A percentile compares a stretch with the other conserved stretches of the same genome.
Conservation (phyloP, 2,888 invertebrate species). For the Chloroclysta siterata region DNA sequence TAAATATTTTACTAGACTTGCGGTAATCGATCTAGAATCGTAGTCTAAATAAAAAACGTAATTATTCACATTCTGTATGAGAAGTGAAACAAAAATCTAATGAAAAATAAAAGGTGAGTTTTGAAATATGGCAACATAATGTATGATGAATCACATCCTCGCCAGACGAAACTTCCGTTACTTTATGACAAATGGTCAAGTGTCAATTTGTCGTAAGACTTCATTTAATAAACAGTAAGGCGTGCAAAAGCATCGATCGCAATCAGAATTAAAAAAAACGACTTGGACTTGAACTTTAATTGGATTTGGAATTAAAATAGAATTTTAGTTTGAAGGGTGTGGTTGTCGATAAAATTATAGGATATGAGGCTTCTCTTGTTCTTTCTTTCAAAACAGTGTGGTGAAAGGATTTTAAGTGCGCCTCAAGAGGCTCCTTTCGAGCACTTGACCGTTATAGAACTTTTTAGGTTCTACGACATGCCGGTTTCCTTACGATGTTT, state of each 20-base stretch:
- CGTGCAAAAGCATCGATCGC: slow-evolving; percentile 5
- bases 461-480: too few species aligned
- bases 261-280: too few species aligned
- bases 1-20: background rate
- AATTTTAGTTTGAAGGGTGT: too few species aligned
- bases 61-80: too few species aligned
- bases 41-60: background rate
- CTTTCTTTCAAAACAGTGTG: too few species aligned
- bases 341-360: too few species aligned
- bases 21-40: background rate
- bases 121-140: slow-evolving; percentile 3
- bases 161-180: slow-evolving; percentile 39
- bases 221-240: slow-evolving; percentile 38
- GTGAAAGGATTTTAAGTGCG: too few species aligned
- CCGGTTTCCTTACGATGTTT: too few species aligned
- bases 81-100: too few species aligned
- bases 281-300: background rate
- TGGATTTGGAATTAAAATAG: background rate
- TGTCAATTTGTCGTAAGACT: slow-evolving; percentile 45
- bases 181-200: slow-evolving; percentile 44
- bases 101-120: background rate
- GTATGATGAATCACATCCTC: slow-evolving; percentile 42
- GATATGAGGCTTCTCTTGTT: too few species aligned
- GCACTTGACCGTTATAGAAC: too few species aligned
- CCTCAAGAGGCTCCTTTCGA: too few species aligned